Evolutionary conservation across 2,113 vertebrate species (phyloP).

Genomic region (Sylvilagus bachmani): DNA sequence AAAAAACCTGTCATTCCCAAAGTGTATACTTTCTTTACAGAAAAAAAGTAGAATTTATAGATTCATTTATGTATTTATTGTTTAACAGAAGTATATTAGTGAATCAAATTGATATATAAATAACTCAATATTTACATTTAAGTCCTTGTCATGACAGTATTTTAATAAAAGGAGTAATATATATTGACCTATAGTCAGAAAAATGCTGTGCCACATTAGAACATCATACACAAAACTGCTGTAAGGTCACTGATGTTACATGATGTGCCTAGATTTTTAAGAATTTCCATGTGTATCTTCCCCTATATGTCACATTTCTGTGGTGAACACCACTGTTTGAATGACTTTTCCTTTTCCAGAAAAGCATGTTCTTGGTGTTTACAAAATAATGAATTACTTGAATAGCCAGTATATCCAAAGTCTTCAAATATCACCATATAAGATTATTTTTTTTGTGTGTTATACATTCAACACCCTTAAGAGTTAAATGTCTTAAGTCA

Average conservation of each 20-base stretch:
- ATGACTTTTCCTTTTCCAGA: constrained; percentile 24
- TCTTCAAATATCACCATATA: background rate
- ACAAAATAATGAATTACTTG: constrained; percentile 27
- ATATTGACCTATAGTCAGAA: background rate
- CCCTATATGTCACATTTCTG: background rate
- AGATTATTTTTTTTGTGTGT: background rate
- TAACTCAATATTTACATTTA: constrained; percentile 7
- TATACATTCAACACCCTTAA: background rate
- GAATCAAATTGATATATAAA: background rate
- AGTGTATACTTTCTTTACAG: background rate
- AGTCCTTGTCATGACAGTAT: background rate
- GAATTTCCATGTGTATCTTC: background rate
- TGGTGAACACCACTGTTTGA: background rate
- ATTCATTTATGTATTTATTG: background rate
- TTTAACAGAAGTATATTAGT: constrained; percentile 2
- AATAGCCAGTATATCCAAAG: background rate
- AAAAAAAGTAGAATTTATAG: background rate
- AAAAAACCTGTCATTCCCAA: background rate
- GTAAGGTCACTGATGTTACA: background rate
- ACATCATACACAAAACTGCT: background rate
- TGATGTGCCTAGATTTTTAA: background rate
- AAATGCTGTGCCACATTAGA: background rate
- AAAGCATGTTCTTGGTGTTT: constrained; percentile 10
- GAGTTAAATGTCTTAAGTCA: background rate
- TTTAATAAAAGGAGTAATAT: background rate